Conservation (phyloP, 1,140 invertebrate genomes). For the Aphelenchoides besseyi region DNA sequence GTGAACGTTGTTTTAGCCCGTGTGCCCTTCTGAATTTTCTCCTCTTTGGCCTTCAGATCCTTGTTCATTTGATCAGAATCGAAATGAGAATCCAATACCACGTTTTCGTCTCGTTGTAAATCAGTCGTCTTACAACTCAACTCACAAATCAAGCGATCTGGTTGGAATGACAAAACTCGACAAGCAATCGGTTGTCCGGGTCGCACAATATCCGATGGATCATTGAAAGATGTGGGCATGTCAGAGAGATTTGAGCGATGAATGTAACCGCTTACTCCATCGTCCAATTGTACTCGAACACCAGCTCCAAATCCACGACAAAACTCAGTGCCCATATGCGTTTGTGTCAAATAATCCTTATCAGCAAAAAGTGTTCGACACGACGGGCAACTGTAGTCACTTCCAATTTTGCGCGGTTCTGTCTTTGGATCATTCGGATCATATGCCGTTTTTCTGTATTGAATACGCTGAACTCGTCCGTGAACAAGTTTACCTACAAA, state of each 20-base stretch:
- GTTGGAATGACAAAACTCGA: constrained; percentile 90
- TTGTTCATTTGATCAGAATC: constrained; percentile 80
- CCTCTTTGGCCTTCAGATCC: constrained; percentile 72
- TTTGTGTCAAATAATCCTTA: constrained; percentile 64
- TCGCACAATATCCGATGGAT: constrained; percentile 27
- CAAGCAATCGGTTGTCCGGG: constrained; percentile 83
- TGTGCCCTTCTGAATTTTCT: constrained; percentile 21
- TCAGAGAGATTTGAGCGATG: constrained; percentile 92
- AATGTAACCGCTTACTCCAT: constrained; percentile 88
- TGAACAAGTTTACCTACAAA: constrained; percentile 71
- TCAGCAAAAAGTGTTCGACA: constrained; percentile 81
- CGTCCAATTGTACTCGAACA: constrained; percentile 82
- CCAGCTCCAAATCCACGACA: constrained; percentile 93
- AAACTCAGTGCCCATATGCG: constrained; percentile 85
- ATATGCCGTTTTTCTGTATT: constrained; percentile 25
- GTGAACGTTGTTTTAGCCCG: constrained; percentile 65
- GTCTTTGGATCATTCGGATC: constrained; percentile 63
- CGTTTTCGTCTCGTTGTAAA: constrained; percentile 79
- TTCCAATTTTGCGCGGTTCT: constrained; percentile 84
- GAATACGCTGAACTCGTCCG: constrained; percentile 58
- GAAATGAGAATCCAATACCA: constrained; percentile 83
- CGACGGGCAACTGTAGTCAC: constrained; percentile 93
- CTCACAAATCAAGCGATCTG: constrained; percentile 87
- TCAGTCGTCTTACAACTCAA: constrained; percentile 90
- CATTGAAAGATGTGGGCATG: constrained; percentile 66